phyloP scores from a whole-genome alignment of 2,888 invertebrate genomes.

The Erpobdella octoculata region DNA sequence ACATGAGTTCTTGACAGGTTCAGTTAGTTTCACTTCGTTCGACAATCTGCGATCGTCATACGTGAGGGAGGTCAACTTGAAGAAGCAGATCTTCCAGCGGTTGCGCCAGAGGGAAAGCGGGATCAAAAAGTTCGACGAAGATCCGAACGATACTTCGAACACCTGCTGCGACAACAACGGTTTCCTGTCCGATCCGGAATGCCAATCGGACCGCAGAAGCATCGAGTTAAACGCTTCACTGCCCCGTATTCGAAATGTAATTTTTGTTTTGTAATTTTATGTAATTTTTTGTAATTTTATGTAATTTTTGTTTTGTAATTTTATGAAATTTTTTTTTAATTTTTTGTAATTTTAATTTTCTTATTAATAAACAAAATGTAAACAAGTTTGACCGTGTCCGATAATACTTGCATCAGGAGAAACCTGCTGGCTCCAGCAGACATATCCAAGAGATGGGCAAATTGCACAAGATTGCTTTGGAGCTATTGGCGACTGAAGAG shows the following conservation, averaged over 20 bases:
- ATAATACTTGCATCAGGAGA: neutral
- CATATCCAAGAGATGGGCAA: conserved; percentile 31
- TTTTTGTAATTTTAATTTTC: too few species aligned
- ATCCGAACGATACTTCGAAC: neutral
- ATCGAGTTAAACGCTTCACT: neutral
- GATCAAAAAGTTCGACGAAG: too few species aligned
- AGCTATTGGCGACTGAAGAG: conserved; percentile 59
- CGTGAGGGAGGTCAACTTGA: neutral
- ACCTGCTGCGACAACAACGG: neutral
- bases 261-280: neutral
- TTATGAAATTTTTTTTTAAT: neutral
- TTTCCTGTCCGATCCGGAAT: neutral
- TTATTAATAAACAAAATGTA: too few species aligned
- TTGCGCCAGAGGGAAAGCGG: neutral
- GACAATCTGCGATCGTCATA: neutral
- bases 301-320: neutral
- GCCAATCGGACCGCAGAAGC: neutral
- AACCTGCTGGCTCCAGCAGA: neutral
- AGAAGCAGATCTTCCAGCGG: neutral
- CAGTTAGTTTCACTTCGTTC: conserved; percentile 4
- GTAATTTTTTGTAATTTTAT: neutral
- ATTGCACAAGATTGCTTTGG: conserved; percentile 56
- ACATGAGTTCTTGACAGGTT: too few species aligned
- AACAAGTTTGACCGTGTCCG: too few species aligned
- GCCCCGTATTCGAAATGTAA: neutral